Evolutionary conservation across 2,113 vertebrate species (phyloP), one percentile per base, ranked within the genome.

Genomic region (Alligator mississippiensis): DNA sequence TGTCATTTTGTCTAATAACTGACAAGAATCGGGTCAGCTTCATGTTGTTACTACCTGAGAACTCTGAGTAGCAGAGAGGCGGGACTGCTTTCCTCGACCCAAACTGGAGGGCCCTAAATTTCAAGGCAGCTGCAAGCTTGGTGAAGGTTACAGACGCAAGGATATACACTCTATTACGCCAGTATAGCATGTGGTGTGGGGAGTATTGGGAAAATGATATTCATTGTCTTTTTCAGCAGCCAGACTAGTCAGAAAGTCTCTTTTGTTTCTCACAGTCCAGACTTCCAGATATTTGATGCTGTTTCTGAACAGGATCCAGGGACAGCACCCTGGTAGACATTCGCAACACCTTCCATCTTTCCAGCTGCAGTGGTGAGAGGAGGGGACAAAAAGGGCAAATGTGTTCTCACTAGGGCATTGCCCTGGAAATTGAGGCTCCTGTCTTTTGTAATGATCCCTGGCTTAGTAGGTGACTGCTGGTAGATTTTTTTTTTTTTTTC

Each of bases 271-370:
- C 47, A 9, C 47, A 47, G 47, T 47, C 47, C 47, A 47, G 47
- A 47, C 47, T 47, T 47, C 47, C 47, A 47, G 47, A 47, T 47
- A 47, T 47, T 47, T 47, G 47, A 47, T 47, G 47, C 47, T 47
- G 11, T 72, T 34, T 38, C 21, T 72, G 34, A 72, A 22, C 30
- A 4, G 19, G 11, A 6, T 87, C 70, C 25, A 82, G 0, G 72
- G 80, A 58, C 4, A 62, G 4, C 34, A 34, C 70, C 75, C 4
- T 92, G 28, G 28, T 93, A 77, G 80, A 80, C 87, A 82, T 91
- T 70, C 60, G 63, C 25, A 72, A 25, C 34, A 63, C n/a, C 62
- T 59, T 86, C 91, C 28, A 89, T 2, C 74, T 94, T 96, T 90
- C 82, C 88, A 90, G 8, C 55, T n/a, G 28, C 17, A 16, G n/a